Percentiles rank a stretch among this genome's conserved stretches.
Conservation (phyloP, 2,797 vertebrate genomes). For the Morelia viridis region DNA sequence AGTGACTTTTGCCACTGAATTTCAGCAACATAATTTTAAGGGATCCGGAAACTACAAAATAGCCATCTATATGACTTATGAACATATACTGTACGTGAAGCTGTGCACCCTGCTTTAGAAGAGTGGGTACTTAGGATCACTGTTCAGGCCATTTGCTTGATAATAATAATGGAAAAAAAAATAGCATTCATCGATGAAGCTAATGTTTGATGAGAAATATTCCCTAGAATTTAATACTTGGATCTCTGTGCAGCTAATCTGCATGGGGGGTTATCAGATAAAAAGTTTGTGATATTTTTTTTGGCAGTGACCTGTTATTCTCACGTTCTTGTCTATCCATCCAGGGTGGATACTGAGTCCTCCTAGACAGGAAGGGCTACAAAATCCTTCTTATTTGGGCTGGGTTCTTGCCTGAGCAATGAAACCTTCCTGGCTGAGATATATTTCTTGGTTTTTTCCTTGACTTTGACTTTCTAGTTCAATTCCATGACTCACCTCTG, state of each 20-base stretch:
- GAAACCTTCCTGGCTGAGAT: not conserved
- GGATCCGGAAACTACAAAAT: not conserved
- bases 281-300: not conserved
- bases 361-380: not conserved
- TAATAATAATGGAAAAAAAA: not conserved
- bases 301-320: not conserved
- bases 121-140: not conserved
- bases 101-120: not conserved
- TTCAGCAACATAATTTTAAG: not conserved
- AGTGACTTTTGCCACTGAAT: not conserved
- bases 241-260: not conserved
- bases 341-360: not conserved
- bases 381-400: not conserved
- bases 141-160: not conserved
- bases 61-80: not conserved
- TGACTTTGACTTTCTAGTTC: not conserved
- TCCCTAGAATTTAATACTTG: not conserved
- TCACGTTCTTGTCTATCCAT: not conserved
- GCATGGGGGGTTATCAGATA: not conserved
- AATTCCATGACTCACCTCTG: not conserved
- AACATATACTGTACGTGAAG: too few species aligned
- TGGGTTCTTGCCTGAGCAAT: not conserved
- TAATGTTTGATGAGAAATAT: not conserved
- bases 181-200: not conserved
- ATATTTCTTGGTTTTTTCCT: not conserved